A percentile compares a stretch with the other conserved stretches of the same genome.
These are phyloP conservation scores for Sebastes miniatus DNA, from an alignment of 2,797 vertebrate genomes.

Conservation along the genomic window DNA sequence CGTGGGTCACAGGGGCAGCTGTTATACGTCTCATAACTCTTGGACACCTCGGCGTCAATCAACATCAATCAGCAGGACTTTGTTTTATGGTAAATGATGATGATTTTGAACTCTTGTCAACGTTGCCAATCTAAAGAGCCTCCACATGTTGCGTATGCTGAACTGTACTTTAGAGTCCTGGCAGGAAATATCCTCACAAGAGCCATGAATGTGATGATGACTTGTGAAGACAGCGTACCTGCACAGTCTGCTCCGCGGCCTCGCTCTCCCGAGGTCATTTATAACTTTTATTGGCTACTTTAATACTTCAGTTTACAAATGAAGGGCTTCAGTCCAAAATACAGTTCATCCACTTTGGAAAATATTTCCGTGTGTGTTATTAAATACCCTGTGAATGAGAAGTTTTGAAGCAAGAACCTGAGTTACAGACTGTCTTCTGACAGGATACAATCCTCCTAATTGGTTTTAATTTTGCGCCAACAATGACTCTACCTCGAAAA, in stretches of 20 bases:
- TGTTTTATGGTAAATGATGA: constrained; percentile 48
- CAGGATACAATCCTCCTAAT: constrained; percentile 20
- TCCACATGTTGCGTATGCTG: constrained; percentile 29
- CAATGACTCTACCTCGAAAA: constrained; percentile 18
- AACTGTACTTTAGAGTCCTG: constrained; percentile 51
- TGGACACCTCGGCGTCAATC: constrained; percentile 46
- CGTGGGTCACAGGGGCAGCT: constrained; percentile 11
- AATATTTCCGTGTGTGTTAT: constrained; percentile 38
- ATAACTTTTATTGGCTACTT: constrained; percentile 54
- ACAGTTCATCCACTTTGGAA: constrained; percentile 41
- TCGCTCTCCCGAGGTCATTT: constrained; percentile 41
- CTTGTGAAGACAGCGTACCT: constrained; percentile 54
- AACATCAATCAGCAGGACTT: constrained; percentile 42
- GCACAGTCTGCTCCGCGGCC: constrained; percentile 28
- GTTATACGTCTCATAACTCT: constrained; percentile 35
- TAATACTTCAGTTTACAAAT: constrained; percentile 42
- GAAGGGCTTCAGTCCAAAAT: constrained; percentile 40
- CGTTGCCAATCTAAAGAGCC: constrained; percentile 37
- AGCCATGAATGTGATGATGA: constrained; percentile 50
- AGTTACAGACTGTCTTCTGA: constrained; percentile 15
- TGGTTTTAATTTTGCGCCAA: constrained; percentile 27
- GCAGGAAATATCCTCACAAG: constrained; percentile 57
- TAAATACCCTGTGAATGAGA: constrained; percentile 45
- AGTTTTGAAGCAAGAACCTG: constrained; percentile 19
- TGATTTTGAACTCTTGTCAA: constrained; percentile 24